phyloP scores from a whole-genome alignment of 1,140 invertebrate species.

The Drosophila lacertosa region DNA sequence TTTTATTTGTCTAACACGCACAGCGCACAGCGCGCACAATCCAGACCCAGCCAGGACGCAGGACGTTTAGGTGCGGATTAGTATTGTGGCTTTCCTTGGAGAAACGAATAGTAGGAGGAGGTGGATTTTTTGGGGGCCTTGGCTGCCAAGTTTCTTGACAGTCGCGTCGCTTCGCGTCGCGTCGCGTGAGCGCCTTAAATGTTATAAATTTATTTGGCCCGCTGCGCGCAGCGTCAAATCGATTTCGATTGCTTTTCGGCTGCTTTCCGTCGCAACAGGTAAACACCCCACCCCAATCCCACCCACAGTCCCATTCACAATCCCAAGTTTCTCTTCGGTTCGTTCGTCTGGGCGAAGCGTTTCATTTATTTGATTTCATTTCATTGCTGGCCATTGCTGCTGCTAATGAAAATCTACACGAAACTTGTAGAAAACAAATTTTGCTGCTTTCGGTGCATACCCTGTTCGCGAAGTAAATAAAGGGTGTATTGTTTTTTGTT shows the following conservation, averaged over 20 bases:
- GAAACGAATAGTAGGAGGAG: neutral
- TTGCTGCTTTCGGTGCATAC: neutral
- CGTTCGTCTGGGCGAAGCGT: constrained; percentile 15
- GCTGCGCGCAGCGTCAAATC: constrained; percentile 55
- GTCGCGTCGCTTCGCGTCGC: constrained; percentile 6
- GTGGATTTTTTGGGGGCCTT: neutral
- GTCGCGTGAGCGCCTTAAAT: constrained; percentile 77
- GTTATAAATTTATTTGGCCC: constrained; percentile 74
- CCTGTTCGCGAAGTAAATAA: no score
- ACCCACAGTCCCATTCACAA: neutral
- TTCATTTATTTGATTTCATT: constrained; percentile 63
- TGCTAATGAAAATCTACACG: constrained; percentile 76
- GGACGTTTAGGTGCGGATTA: constrained; percentile 18
- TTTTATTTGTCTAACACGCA: constrained; percentile 77
- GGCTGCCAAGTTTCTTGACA: constrained; percentile 34
- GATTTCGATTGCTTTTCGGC: constrained; percentile 71
- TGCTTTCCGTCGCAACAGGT: constrained; percentile 60
- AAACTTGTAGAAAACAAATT: constrained; percentile 63
- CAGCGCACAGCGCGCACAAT: constrained; percentile 38
- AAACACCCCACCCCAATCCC: neutral
- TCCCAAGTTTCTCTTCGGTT: no score
- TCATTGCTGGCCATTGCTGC: constrained; percentile 46
- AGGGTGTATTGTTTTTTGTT: neutral
- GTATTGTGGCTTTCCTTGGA: constrained; percentile 27
- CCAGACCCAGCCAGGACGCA: neutral